A percentile compares a stretch with the other conserved stretches of the same genome.
phyloP scores from a whole-genome alignment of 2,113 vertebrate genomes.

The Perca fluviatilis region DNA sequence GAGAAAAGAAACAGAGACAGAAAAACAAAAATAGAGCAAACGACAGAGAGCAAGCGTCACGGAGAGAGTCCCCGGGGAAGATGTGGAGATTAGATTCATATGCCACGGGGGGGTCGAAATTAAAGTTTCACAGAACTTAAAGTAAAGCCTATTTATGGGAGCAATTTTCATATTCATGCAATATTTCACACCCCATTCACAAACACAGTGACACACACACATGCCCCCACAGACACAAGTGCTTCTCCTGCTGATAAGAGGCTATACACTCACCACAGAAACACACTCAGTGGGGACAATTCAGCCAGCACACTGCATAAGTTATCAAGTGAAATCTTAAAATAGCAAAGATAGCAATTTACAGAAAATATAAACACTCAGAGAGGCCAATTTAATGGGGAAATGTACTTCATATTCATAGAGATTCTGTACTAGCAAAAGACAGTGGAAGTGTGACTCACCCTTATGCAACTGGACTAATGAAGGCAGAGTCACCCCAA shows the following conservation, averaged over 20 bases:
- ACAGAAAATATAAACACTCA: conserved; percentile 36
- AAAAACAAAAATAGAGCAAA: conserved; percentile 49
- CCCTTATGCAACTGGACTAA: conserved; percentile 40
- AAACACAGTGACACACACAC: conserved; percentile 25
- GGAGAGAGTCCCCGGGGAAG: conserved; percentile 42
- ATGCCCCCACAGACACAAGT: conserved; percentile 43
- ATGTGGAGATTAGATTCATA: conserved; percentile 65
- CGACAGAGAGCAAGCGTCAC: conserved; percentile 39
- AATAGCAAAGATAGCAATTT: conserved; percentile 58
- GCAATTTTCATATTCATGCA: conserved; percentile 75
- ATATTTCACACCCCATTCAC: conserved; percentile 56
- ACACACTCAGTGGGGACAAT: conserved; percentile 43
- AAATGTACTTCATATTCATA: conserved; percentile 37
- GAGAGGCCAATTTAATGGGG: conserved; percentile 35
- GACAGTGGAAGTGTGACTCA: conserved; percentile 38
- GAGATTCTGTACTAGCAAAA: conserved; percentile 43
- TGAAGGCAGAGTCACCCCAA: conserved; percentile 38
- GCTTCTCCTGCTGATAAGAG: conserved; percentile 40
- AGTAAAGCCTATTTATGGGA: conserved; percentile 75
- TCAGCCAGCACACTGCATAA: conserved; percentile 40
- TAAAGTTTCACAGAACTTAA: conserved; percentile 74
- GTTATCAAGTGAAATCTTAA: conserved; percentile 42
- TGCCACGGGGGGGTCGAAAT: conserved; percentile 52
- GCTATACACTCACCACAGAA: conserved; percentile 12
- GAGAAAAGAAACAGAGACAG: conserved; percentile 6